Base-by-base conservation (phyloP, 2,113 vertebrate genomes). In the Paralichthys olivaceus region DNA sequence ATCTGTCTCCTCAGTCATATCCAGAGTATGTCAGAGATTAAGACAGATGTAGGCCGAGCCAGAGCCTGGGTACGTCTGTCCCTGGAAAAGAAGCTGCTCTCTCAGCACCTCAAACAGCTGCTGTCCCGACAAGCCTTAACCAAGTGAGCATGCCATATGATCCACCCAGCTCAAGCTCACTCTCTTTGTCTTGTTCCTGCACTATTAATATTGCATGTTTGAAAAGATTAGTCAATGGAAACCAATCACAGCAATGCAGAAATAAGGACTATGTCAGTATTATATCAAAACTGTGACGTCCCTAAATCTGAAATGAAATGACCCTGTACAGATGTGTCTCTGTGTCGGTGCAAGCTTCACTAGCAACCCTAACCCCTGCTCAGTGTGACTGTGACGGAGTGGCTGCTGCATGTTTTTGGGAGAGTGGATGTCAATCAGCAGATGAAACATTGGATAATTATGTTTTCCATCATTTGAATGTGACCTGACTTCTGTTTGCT, bases 41-140 rank as follows among this genome's bases (percentile, higher is more conserved):
- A 96, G 91, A 98, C 97, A 0, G 97, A 98, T 0, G 97, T 99
- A 4, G 97, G 97, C 1, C 93, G 97, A 84, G 96, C 97, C 1
- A 93, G 97, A 47, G 97, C 96, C 4, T 99, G 97, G 97, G 96
- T 99, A 73, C 94, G 97, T 12, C 88, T 99, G 74, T 98, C 96
- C 43, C 92, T 98, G 69, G 97, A 98, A 88, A 98, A 98, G 93
- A 99, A 99, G 78, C 93, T 96, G 54, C 88, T 99, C 68, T 98
- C 97, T 15, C 96, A 97, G 78, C 96, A 98, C 69, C 96, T 99
- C 63, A 97, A 96, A 86, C 96, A 96, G 88, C 90, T 99, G 78
- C 94, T 98, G 72, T 96, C 93, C 19, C 95, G 96, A 87, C 96
- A 97, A 49, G 87, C 79, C 19, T 95, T 99, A 82, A 95, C 96